A percentile compares a stretch with the other conserved stretches of the same genome.
These are phyloP conservation scores for Sebastes diploproa DNA, from an alignment of 2,797 vertebrate species.

Conservation along the genomic window DNA sequence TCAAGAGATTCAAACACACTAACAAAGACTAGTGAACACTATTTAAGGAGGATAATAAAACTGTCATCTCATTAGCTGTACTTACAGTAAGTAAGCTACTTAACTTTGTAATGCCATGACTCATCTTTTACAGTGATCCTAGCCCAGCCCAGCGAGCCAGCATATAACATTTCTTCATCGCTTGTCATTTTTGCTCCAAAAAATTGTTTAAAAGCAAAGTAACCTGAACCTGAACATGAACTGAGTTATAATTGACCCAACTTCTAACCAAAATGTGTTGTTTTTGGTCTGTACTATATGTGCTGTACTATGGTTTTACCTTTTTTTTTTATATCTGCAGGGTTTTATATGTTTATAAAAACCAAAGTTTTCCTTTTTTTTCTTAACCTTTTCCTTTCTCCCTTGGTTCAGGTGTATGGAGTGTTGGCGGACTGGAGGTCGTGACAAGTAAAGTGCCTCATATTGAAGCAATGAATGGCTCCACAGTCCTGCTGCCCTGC, in stretches of 20 bases:
- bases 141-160: not conserved
- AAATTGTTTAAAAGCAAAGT: not conserved
- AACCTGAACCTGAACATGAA: not conserved
- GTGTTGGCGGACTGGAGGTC: conserved; percentile 87
- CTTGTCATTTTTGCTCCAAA: not conserved
- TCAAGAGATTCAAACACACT: not conserved
- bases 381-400: not conserved
- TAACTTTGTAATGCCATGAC: conserved; percentile 2
- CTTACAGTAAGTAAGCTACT: conserved; percentile 6
- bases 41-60: not conserved
- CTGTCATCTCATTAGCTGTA: not conserved
- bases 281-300: not conserved
- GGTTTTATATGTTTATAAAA: not conserved
- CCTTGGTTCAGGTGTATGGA: conserved; percentile 79
- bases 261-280: not conserved
- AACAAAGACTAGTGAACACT: not conserved
- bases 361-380: not conserved
- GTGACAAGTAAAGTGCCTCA: conserved; percentile 88
- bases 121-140: conserved; percentile 6
- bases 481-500: conserved; percentile 90
- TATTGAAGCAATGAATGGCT: conserved; percentile 89
- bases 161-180: not conserved
- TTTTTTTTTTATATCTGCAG: not conserved
- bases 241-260: not conserved
- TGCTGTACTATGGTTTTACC: not conserved